These are phyloP conservation scores for Eublepharis macularius DNA, from an alignment of 2,113 vertebrate species.

Conservation along the genomic window DNA sequence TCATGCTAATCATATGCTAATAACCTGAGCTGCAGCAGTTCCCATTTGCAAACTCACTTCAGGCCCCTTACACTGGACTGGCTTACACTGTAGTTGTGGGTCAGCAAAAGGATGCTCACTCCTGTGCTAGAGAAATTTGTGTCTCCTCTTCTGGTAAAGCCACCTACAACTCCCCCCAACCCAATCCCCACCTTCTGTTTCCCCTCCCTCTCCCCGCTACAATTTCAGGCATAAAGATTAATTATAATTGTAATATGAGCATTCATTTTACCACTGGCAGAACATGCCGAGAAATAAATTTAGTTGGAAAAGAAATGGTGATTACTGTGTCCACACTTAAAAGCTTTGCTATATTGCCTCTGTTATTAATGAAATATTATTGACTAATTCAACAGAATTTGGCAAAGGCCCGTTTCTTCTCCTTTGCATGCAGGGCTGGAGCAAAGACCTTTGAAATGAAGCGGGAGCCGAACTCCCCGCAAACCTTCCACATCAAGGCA, in stretches of 20 bases:
- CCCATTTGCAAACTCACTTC: not conserved
- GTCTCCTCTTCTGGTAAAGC: slow-evolving; percentile 21
- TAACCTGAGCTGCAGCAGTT: not conserved
- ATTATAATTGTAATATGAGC: slow-evolving; percentile 54
- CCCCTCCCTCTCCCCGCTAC: slow-evolving; percentile 19
- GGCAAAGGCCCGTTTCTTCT: slow-evolving; percentile 13
- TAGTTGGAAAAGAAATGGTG: slow-evolving; percentile 53
- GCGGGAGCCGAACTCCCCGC: slow-evolving; percentile 19
- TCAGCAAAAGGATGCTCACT: not conserved
- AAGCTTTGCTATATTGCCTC: slow-evolving; percentile 30
- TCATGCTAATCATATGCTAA: not conserved
- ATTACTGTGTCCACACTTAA: slow-evolving; percentile 43
- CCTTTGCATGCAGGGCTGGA: not conserved
- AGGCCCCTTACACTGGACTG: not conserved
- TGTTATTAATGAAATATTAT: slow-evolving; percentile 59
- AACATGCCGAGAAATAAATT: slow-evolving; percentile 50
- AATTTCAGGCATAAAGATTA: slow-evolving; percentile 62
- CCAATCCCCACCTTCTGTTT: not conserved
- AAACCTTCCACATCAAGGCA: slow-evolving; percentile 15
- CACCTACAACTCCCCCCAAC: not conserved
- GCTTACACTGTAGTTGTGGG: not conserved
- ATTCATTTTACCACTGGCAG: slow-evolving; percentile 57
- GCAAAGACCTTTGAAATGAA: slow-evolving; percentile 33
- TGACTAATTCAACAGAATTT: slow-evolving; percentile 44
- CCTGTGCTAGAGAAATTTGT: too few relatives aligned